A percentile compares a stretch with the other conserved stretches of the same genome.
Conservation (phyloP, 2,113 vertebrate genomes). For the Vanacampus margaritifer region DNA sequence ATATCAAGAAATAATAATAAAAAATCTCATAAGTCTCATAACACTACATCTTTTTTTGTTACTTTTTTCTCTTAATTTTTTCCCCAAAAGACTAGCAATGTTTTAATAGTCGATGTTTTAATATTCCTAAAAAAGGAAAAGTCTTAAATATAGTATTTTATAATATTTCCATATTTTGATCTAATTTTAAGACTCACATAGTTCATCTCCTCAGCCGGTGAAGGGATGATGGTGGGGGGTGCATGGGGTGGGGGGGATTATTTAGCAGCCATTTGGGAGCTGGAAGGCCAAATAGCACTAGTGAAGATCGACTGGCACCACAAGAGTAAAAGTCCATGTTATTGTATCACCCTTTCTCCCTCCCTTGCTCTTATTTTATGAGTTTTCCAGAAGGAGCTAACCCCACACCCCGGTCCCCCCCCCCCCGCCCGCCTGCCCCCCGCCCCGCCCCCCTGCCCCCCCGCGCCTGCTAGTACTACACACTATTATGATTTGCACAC, state of each 20-base stretch:
- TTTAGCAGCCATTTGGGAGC: slow-evolving; percentile 49
- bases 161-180: too few relatives aligned
- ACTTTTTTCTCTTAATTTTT: too few relatives aligned
- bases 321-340: slow-evolving; percentile 42
- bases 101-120: too few relatives aligned
- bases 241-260: slow-evolving; percentile 38
- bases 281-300: slow-evolving; percentile 7
- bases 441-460: slow-evolving; percentile 1
- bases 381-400: slow-evolving; percentile 53
- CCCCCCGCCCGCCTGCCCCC: too few relatives aligned
- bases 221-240: background rate
- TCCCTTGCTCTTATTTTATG: slow-evolving; percentile 51
- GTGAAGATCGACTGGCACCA: slow-evolving; percentile 61
- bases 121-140: too few relatives aligned
- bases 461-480: background rate
- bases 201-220: too few relatives aligned
- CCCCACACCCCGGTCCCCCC: slow-evolving; percentile 2
- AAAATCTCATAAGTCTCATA: too few relatives aligned
- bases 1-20: too few relatives aligned
- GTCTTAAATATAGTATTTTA: too few relatives aligned
- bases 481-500: slow-evolving; percentile 1
- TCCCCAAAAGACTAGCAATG: too few relatives aligned
- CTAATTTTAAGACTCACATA: too few relatives aligned
- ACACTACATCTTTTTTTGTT: too few relatives aligned
- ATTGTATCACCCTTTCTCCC: slow-evolving; percentile 34